Conservation (phyloP, 2,888 invertebrate genomes). For the Calliopum simillimum region DNA sequence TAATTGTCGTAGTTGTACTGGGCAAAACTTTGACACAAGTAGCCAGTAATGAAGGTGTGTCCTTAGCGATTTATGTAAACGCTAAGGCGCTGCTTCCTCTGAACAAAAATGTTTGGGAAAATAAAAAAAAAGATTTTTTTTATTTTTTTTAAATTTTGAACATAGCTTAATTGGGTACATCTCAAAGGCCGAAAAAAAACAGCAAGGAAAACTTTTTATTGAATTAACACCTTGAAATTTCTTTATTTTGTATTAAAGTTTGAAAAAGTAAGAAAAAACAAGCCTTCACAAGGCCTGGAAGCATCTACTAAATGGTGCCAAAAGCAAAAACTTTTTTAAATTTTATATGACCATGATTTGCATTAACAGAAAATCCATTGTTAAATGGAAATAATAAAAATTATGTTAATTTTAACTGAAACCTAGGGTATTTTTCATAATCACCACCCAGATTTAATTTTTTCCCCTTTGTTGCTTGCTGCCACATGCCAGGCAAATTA, state of each 20-base stretch:
- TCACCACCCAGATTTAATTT: too few species aligned
- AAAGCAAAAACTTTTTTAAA: too few species aligned
- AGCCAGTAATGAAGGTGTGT: neutral
- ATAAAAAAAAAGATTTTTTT: neutral
- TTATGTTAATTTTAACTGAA: too few species aligned
- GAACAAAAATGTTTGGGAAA: neutral
- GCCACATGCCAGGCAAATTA: too few species aligned
- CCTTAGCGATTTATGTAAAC: neutral
- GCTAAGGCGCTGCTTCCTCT: neutral
- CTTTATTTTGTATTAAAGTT: neutral
- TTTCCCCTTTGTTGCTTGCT: too few species aligned
- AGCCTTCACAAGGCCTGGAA: too few species aligned
- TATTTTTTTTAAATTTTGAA: constrained; percentile 8
- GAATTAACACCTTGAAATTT: neutral
- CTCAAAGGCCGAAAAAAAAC: neutral
- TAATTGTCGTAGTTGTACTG: neutral
- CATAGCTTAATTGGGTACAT: constrained; percentile 1
- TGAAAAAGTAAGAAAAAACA: neutral
- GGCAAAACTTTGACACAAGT: neutral
- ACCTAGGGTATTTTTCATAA: too few species aligned
- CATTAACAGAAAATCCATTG: too few species aligned
- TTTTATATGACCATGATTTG: too few species aligned
- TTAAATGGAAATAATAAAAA: too few species aligned
- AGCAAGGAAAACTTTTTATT: neutral
- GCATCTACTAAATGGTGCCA: too few species aligned